Conservation (phyloP, 1,140 invertebrate genomes). For the Piezodorus guildinii region DNA sequence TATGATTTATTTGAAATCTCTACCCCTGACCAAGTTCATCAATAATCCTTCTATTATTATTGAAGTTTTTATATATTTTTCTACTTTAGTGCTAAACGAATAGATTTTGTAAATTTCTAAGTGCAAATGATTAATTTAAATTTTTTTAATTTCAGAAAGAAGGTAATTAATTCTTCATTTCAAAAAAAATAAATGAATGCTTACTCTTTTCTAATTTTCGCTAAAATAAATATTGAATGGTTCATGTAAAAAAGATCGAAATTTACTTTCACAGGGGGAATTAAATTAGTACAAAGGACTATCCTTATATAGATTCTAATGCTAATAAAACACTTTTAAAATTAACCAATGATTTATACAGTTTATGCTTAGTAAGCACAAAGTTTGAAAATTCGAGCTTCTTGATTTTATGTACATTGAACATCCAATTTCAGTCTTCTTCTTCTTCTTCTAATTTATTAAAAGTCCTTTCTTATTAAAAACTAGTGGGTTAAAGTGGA, state of each 20-base stretch:
- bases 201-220: constrained; percentile 56
- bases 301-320: constrained; percentile 41
- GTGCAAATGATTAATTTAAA: not conserved
- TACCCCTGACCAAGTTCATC: too few relatives aligned
- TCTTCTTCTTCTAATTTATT: constrained; percentile 62
- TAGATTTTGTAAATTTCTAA: not conserved
- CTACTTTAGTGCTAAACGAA: not conserved
- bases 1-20: too few relatives aligned
- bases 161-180: not conserved
- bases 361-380: constrained; percentile 45
- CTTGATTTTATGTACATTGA: constrained; percentile 76
- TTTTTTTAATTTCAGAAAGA: not conserved
- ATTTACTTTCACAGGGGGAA: constrained; percentile 49
- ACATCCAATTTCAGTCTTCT: too few relatives aligned
- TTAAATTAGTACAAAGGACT: constrained; percentile 50
- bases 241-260: constrained; percentile 49
- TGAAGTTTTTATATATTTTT: not conserved
- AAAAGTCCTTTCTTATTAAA: too few relatives aligned
- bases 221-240: constrained; percentile 57
- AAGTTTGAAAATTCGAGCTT: constrained; percentile 51
- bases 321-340: constrained; percentile 38
- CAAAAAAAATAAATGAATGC: constrained; percentile 49
- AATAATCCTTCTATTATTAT: too few relatives aligned
- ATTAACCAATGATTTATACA: constrained; percentile 50
- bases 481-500: too few relatives aligned